A percentile compares a stretch with the other conserved stretches of the same genome.
Evolutionary conservation across 2,888 invertebrate genomes (phyloP).

Genomic region (Eulithis prunata): DNA sequence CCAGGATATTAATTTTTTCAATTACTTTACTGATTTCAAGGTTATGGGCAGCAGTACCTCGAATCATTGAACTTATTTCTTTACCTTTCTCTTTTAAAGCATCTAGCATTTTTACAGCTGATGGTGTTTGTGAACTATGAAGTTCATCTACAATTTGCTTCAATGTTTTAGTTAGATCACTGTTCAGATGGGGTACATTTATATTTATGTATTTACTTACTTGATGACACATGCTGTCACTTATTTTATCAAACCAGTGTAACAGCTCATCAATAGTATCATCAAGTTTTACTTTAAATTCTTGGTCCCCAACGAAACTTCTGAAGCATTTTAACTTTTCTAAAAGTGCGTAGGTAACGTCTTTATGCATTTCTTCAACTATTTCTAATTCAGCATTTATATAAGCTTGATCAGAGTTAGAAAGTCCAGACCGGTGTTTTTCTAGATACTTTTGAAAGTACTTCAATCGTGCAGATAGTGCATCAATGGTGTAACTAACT

Average conservation of each 20-base stretch:
- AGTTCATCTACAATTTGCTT: constrained; percentile 69
- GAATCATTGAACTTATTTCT: constrained; percentile 63
- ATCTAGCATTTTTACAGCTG: constrained; percentile 55
- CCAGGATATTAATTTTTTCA: constrained; percentile 65
- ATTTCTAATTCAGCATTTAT: constrained; percentile 70
- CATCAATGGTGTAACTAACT: constrained; percentile 68
- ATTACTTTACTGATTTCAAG: constrained; percentile 69
- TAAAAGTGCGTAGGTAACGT: constrained; percentile 54
- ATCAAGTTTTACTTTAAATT: constrained; percentile 58
- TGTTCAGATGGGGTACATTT: constrained; percentile 55
- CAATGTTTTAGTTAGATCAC: constrained; percentile 66
- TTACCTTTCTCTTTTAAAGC: constrained; percentile 61
- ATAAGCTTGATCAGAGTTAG: constrained; percentile 57
- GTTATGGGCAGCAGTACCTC: constrained; percentile 58
- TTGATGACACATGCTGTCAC: constrained; percentile 62
- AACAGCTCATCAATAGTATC: constrained; percentile 61
- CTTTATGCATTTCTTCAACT: constrained; percentile 74
- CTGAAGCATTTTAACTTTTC: constrained; percentile 65
- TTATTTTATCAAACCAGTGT: constrained; percentile 70
- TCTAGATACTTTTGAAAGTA: constrained; percentile 67
- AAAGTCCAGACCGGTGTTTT: constrained; percentile 50
- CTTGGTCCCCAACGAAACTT: constrained; percentile 51
- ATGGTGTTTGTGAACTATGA: constrained; percentile 48
- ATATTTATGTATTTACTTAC: constrained; percentile 63
- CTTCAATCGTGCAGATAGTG: constrained; percentile 62